Percentiles rank a stretch among this genome's conserved stretches.
These are phyloP conservation scores for Entosphenus tridentatus DNA, from an alignment of 2,113 vertebrate species.

Conservation along the genomic window DNA sequence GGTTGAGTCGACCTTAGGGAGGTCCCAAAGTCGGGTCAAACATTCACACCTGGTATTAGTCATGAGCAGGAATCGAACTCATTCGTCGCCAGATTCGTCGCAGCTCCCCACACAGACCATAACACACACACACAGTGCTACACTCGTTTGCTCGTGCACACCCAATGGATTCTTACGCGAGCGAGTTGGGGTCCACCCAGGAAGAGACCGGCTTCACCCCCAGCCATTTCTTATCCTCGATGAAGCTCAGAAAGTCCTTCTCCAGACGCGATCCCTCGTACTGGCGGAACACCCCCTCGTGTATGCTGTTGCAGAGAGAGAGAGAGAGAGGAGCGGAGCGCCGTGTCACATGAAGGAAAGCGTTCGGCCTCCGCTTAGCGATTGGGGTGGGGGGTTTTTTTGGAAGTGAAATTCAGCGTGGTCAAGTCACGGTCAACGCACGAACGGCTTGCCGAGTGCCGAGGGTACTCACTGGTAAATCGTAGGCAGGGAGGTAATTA, in stretches of 20 bases:
- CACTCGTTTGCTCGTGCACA: too few relatives aligned
- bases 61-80: not conserved
- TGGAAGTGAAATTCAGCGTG: not conserved
- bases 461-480: constrained; percentile 72
- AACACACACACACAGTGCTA: not conserved
- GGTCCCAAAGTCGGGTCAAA: too few relatives aligned
- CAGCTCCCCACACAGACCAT: too few relatives aligned
- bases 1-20: not conserved
- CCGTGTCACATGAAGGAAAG: not conserved
- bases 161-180: constrained; percentile 39
- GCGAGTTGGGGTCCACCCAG: constrained; percentile 66
- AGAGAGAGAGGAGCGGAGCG: not conserved
- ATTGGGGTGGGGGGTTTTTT: not conserved
- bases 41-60: not conserved
- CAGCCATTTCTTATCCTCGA: constrained; percentile 72
- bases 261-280: constrained; percentile 71
- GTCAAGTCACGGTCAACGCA: not conserved
- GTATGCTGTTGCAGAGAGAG: constrained; percentile 33
- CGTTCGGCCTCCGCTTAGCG: not conserved
- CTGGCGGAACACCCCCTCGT: constrained; percentile 70
- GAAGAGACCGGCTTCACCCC: constrained; percentile 53
- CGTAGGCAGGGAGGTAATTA: constrained; percentile 86
- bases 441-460: not conserved
- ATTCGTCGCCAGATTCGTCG: not conserved
- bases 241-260: constrained; percentile 65